A percentile compares a stretch with the other conserved stretches of the same genome.
These are phyloP conservation scores for Caenorhabditis zanzibari DNA, from an alignment of 2,888 invertebrate genomes.

Conservation along the genomic window DNA sequence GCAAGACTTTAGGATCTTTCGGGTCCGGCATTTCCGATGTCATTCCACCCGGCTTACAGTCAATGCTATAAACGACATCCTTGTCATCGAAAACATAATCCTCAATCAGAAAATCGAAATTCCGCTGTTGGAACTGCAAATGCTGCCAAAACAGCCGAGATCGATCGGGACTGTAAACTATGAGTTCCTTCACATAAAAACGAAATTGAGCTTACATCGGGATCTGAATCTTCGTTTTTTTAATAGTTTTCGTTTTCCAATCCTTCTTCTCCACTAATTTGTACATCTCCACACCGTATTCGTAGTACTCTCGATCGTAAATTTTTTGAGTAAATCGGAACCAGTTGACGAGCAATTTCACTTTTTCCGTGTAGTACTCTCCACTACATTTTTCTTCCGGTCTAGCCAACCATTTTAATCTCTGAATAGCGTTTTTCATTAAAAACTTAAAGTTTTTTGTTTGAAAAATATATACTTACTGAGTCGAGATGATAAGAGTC, in stretches of 20 bases:
- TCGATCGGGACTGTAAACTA: slow-evolving; percentile 33
- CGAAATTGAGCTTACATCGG: slow-evolving; percentile 19
- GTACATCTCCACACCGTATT: slow-evolving; percentile 41
- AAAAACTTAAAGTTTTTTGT: too few relatives aligned
- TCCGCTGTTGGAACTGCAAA: slow-evolving; percentile 4
- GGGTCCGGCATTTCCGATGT: background rate
- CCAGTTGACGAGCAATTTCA: slow-evolving; percentile 57
- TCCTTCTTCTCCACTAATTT: background rate
- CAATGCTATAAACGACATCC: slow-evolving; percentile 45
- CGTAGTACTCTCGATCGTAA: slow-evolving; percentile 36
- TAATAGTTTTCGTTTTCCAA: background rate
- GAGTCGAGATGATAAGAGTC: background rate
- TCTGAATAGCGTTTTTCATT: slow-evolving; percentile 15
- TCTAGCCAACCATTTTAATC: slow-evolving; percentile 41
- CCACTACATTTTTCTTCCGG: slow-evolving; percentile 32
- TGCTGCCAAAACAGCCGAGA: slow-evolving; percentile 35
- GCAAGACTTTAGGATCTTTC: background rate
- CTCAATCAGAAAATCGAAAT: background rate
- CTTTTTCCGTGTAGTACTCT: slow-evolving; percentile 42
- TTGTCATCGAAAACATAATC: slow-evolving; percentile 44
- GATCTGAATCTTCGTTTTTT: background rate
- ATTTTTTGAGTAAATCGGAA: slow-evolving; percentile 40
- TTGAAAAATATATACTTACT: background rate
- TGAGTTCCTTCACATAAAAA: background rate
- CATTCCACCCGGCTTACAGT: background rate